Base-by-base conservation (phyloP, 2,113 vertebrate species). In the Thomomys bottae region DNA sequence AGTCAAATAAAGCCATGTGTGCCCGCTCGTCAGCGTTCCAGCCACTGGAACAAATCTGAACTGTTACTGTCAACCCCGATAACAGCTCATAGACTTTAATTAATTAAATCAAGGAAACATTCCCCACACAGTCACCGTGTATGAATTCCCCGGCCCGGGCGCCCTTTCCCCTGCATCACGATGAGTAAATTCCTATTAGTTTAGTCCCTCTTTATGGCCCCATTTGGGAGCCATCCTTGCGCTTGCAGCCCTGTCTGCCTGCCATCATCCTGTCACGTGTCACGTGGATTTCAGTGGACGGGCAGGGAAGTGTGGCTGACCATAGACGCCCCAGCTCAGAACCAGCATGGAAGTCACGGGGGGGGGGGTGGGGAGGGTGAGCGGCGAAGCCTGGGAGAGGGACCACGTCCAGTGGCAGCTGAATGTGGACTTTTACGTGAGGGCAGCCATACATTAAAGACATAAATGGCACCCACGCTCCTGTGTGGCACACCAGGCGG, bases 1-100 rank as follows among this genome's bases (percentile, higher is more conserved):
- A 97, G 84, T 77, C 87, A 89, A 76, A 96, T 94, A 90, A 94
- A 86, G 88, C 64, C 94, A 14, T 93, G 49, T 45, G 45, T 54
- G 88, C 81, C 66, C 78, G 80, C 26, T 91, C 38, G 80, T 94
- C 96, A 97, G 95, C 40, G 92, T 92, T 94, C 94, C 94, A 96
- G 12, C 32, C 92, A 68, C 79, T 73, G 94, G 94, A 97, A 94
- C 63, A 84, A 91, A 88, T 96, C 83, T 0, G 0, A 95, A 73
- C 86, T 96, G 63, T 59, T 93, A 59, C 66, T 90, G 92, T 91
- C 96, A 71, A 28, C 5, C 94, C 95, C 91, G 34, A 88, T 96
- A 92, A 75, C 77, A 95, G 73, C 30, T 94, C 24, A 75, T 3
- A 92, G 80, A 95, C 36, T 88, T 93, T 90, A 96, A 72, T 94